Percentiles rank a stretch among this genome's conserved stretches.
phyloP scores from a whole-genome alignment of 2,113 vertebrate genomes.

The Laticauda colubrina region DNA sequence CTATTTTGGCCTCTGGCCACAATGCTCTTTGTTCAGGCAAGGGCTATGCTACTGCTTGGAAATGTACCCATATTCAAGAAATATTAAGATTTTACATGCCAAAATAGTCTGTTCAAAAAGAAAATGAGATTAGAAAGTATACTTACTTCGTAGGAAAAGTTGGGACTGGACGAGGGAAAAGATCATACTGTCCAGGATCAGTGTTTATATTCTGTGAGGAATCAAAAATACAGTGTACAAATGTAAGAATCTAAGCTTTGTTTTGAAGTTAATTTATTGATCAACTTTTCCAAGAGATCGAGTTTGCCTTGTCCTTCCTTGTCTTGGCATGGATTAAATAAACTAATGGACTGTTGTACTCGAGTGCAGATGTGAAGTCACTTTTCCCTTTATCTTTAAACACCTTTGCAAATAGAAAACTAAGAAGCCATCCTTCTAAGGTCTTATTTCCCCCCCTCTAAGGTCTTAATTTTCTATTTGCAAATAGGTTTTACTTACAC shows the following conservation, averaged over 20 bases:
- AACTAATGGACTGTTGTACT: neutral
- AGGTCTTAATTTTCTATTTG: neutral
- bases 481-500: neutral
- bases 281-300: neutral
- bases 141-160: slow-evolving; percentile 78
- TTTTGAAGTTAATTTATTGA: neutral
- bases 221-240: neutral
- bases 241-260: slow-evolving; percentile 15
- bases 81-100: neutral
- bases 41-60: neutral
- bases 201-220: slow-evolving; percentile 66
- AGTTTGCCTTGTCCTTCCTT: neutral
- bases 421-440: neutral
- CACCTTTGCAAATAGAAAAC: neutral
- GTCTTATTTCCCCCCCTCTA: neutral
- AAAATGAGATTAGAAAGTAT: neutral
- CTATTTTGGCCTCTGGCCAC: neutral
- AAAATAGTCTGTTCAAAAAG: neutral
- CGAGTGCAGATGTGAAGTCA: neutral
- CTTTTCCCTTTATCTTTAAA: neutral
- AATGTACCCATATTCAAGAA: neutral
- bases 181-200: slow-evolving; percentile 68
- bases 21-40: neutral
- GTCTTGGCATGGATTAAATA: neutral
- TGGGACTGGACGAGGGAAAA: slow-evolving; percentile 64